Conservation (phyloP, 2,888 invertebrate species). For the Hirtodrosophila cameraria region DNA sequence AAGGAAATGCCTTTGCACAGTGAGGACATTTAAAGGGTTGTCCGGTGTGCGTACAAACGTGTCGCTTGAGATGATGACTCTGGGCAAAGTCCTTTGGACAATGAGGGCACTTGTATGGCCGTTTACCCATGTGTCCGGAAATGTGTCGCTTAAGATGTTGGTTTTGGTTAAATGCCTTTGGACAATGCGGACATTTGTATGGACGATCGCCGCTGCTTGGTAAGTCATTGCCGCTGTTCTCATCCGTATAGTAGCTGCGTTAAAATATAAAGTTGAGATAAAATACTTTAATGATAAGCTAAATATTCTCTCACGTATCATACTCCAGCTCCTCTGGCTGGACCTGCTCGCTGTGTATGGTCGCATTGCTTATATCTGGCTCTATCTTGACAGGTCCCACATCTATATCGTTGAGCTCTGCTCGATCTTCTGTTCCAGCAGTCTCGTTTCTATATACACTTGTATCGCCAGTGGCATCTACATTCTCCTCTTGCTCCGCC, state of each 20-base stretch:
- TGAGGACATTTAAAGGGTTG: constrained; percentile 15
- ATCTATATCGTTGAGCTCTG: neutral
- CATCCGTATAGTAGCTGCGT: constrained; percentile 14
- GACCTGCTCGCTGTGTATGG: neutral
- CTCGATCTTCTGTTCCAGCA: neutral
- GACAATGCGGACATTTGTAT: constrained; percentile 9
- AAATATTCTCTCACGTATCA: neutral
- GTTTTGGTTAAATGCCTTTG: constrained; percentile 8
- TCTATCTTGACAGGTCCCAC: constrained; percentile 7
- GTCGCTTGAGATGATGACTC: constrained; percentile 19
- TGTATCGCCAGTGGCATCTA: neutral
- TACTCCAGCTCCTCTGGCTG: constrained; percentile 8
- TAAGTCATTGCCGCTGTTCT: neutral
- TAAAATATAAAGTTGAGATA: neutral
- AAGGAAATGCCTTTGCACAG: constrained; percentile 10
- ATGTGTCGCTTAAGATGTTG: constrained; percentile 17
- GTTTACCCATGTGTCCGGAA: constrained; percentile 12
- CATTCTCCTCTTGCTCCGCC: neutral
- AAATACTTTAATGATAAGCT: neutral
- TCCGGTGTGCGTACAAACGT: constrained; percentile 15
- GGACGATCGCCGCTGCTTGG: neutral
- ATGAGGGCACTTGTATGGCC: constrained; percentile 17
- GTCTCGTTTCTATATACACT: too few species aligned
- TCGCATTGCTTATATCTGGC: neutral
- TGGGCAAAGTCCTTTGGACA: constrained; percentile 19